Conservation (phyloP, 2,888 invertebrate species). For the Beris morrisii region DNA sequence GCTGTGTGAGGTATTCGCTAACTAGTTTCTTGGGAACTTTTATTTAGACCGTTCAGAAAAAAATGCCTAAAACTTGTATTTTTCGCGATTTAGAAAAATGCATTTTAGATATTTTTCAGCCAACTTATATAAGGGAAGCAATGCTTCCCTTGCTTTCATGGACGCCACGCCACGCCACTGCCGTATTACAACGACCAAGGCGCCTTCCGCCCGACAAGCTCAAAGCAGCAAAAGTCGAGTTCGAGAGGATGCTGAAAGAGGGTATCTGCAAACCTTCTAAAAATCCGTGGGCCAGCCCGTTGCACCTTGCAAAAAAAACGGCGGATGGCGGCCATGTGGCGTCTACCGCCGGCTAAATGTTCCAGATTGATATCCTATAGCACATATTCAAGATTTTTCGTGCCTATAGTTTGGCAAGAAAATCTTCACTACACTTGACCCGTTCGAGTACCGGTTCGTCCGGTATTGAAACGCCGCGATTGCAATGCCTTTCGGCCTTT, state of each 20-base stretch:
- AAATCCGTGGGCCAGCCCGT: constrained; percentile 51
- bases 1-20: too few species aligned
- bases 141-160: too few species aligned
- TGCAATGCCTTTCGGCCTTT: too few species aligned
- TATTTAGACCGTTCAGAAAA: too few species aligned
- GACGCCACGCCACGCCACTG: too few species aligned
- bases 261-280: constrained; percentile 54
- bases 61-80: too few species aligned
- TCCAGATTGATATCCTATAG: not conserved
- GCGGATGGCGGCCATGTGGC: constrained; percentile 46
- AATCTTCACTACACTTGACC: constrained; percentile 44
- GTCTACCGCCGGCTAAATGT: constrained; percentile 46
- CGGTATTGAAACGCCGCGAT: too few species aligned
- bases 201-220: not conserved
- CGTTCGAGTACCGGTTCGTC: constrained; percentile 45
- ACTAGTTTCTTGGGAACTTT: too few species aligned
- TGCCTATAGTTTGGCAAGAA: constrained; percentile 41
- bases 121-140: too few species aligned
- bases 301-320: constrained; percentile 46
- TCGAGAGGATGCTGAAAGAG: constrained; percentile 40
- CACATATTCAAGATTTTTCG: not conserved
- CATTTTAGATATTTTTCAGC: too few species aligned
- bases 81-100: too few species aligned
- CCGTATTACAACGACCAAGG: not conserved
- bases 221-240: constrained; percentile 24